Base-by-base conservation (phyloP, 2,113 vertebrate genomes). In the Spilogale gracilis region DNA sequence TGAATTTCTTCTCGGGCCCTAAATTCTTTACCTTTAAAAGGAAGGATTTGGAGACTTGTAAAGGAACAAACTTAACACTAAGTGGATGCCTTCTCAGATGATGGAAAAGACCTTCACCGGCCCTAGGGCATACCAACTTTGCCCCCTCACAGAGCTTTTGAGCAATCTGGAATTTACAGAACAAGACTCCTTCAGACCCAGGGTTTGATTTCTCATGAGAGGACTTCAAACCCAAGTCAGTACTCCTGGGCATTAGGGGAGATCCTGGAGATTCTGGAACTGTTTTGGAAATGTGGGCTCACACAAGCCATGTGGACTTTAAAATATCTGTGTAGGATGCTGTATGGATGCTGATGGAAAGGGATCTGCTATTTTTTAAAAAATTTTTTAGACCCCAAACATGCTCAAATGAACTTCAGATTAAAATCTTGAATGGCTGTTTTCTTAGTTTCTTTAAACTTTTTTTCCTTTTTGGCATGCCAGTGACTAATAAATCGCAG, bases 401-500 rank as follows among this genome's bases (percentile, higher is more conserved):
- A 83, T 10, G 10, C 9, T 90, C 81, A 92, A 90, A 92, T 54
- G 65, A 85, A 88, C 56, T 50, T 97, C 76, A 65, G 84, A 91
- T 95, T 85, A 94, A 90, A 96, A 94, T 97, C 84, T 91, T 6
- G 8, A 95, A 73, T 90, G 65, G 30, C 43, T 97, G 10, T 84
- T 96, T 96, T 92, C 76, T 89, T 90, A 79, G 74, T 92, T 94
- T 94, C 74, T 90, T 93, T 88, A 88, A 91, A 79, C 3, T 5
- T 85, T 94, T 94, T 97, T 98, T 94, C 97, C 89, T 98, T 97
- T 97, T 97, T 97, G 96, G 96, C 84, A 76, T 98, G 93, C 82
- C 93, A 96, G 96, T 98, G 97, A 97, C 96, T 98, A 98, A 99
- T 98, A 98, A 97, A 98, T 98, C 98, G 85, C 98, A 99, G 97